Base-by-base conservation (phyloP, 2,113 vertebrate genomes). In the Ceyx melanurus region DNA sequence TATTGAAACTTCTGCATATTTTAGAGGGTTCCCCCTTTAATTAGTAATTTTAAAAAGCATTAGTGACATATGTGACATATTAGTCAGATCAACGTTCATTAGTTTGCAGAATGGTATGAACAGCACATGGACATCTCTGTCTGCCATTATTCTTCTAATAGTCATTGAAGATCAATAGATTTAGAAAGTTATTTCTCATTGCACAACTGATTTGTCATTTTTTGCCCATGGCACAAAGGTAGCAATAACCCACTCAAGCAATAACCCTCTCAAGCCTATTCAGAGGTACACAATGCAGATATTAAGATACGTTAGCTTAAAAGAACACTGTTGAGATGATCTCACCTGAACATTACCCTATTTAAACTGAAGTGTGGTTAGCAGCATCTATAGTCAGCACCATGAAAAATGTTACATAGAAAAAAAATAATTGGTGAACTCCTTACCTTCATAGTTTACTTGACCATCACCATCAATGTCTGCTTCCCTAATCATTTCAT, bases 401-500 rank as follows among this genome's bases (percentile, higher is more conserved):
- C 33, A 42, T 1, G 1, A 6, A 0, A 65, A 60, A 9, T 2
- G 11, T 58, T 72, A 58, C 65, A 42, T 26, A 51, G 26, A 29
- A 66, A 65, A 2, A 66, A 2, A 48, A 58, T 23, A 48, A 58
- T 21, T 22, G 4, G 19, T 80, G 29, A 89, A 42, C 40, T 74
- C 67, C 93, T 95, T 96, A 99, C 99, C 99, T 99, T 99, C 99
- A 97, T 99, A 99, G 98, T 99, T 99, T 98, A 99, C 99, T 98
- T 99, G 99, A 95, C 99, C 99, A 88, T 99, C 99, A 92, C 99
- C 99, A 93, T 99, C 99, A 96, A 99, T 99, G 97, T 99, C 99
- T 98, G 99, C 99, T 99, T 99, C 99, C 98, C 99, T 99, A 98
- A 99, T 99, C 99, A 99, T 99, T 95, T 99, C 99, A 81, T 99